Conservation (phyloP, 2,888 invertebrate genomes). For the Marasmarcha lunaedactyla region DNA sequence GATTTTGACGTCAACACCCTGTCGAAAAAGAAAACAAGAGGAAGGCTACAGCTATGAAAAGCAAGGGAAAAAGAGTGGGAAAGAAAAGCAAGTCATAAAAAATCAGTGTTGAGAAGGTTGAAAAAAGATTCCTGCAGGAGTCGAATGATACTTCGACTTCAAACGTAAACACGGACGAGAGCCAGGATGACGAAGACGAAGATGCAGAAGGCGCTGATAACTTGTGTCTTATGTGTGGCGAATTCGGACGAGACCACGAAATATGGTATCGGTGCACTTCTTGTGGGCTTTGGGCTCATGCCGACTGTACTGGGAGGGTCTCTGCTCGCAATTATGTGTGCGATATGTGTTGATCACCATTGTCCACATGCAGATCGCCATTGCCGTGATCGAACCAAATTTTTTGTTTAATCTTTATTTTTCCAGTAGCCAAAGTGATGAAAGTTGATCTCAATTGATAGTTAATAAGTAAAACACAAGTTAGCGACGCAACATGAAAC, state of each 20-base stretch:
- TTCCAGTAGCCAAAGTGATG: too few species aligned
- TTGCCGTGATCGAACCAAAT: too few species aligned
- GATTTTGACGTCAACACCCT: conserved; percentile 23
- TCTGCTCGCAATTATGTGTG: not conserved
- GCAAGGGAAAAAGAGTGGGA: conserved; percentile 13
- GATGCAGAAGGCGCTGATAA: not conserved
- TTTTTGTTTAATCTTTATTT: too few species aligned
- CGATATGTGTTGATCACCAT: too few species aligned
- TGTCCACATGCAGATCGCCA: too few species aligned
- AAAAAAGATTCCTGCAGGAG: conserved; percentile 12
- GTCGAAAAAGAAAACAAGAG: conserved; percentile 21
- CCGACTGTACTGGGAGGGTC: conserved; percentile 10
- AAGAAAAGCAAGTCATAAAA: conserved; percentile 17
- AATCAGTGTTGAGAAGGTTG: conserved; percentile 13
- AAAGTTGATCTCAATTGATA: too few species aligned
- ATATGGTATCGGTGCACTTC: conserved; percentile 15
- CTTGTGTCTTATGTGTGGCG: not conserved
- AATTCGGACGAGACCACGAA: conserved; percentile 14
- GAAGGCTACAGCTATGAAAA: conserved; percentile 15
- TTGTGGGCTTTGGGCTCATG: conserved; percentile 13
- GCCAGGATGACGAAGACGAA: conserved; percentile 2
- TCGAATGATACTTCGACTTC: conserved; percentile 6
- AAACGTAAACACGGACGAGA: conserved; percentile 9
- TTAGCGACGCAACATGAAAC: too few species aligned
- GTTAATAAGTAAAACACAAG: too few species aligned